Evolutionary conservation across 1,140 invertebrate species (phyloP).

Genomic region (Fopius arisanus): DNA sequence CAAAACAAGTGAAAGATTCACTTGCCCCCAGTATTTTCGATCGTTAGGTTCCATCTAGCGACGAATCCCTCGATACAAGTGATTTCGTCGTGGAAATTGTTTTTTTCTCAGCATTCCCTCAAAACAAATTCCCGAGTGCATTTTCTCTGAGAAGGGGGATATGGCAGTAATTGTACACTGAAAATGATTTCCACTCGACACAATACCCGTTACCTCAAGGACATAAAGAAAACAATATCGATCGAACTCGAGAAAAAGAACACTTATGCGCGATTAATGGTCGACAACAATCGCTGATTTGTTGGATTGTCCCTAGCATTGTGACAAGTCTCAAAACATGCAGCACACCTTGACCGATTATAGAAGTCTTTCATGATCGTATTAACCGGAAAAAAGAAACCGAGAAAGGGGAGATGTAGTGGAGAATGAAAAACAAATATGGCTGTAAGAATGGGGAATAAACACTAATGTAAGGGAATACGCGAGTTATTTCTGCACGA

Average conservation of each 20-base stretch:
- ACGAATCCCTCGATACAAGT: too few relatives aligned
- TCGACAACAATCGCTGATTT: constrained; percentile 14
- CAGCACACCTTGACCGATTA: constrained; percentile 16
- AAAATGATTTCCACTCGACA: neutral
- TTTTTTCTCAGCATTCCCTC: too few relatives aligned
- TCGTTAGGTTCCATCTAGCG: too few relatives aligned
- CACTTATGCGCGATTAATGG: neutral
- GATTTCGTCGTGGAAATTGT: too few relatives aligned
- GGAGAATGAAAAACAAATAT: neutral
- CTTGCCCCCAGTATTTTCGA: too few relatives aligned
- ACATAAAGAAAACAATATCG: neutral
- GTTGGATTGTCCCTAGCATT: neutral
- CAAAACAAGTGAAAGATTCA: too few relatives aligned
- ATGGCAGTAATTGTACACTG: neutral
- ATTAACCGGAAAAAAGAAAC: neutral
- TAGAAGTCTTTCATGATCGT: neutral
- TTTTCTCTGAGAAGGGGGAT: neutral
- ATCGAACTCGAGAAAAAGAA: neutral
- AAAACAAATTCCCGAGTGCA: too few relatives aligned
- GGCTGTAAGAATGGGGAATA: neutral
- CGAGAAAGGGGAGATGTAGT: neutral
- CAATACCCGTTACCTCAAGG: neutral
- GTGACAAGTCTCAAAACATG: neutral
- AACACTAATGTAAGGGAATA: neutral
- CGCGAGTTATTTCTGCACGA: neutral